A percentile compares a stretch with the other conserved stretches of the same genome.
Evolutionary conservation across 2,888 invertebrate genomes (phyloP).

Genomic region (Yponomeuta sedellus): DNA sequence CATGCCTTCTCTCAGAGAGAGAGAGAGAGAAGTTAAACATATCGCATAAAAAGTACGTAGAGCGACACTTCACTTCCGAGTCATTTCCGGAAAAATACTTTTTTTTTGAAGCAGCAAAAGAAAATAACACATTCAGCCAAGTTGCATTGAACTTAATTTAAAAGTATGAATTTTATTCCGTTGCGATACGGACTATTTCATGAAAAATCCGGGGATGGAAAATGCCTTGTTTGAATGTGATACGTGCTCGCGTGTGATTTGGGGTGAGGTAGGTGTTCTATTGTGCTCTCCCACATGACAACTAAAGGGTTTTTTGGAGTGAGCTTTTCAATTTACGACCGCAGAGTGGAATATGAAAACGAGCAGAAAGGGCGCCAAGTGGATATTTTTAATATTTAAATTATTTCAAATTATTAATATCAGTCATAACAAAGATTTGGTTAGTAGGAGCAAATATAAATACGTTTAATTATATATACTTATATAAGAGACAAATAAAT

Average conservation of each 20-base stretch:
- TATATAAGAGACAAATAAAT: too few species aligned
- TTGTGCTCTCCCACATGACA: constrained; percentile 61
- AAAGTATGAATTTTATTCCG: neutral
- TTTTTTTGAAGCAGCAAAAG: neutral
- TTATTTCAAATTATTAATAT: too few species aligned
- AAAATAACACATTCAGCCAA: neutral
- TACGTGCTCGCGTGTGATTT: constrained; percentile 4
- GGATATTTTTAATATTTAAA: too few species aligned
- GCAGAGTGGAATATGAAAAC: constrained; percentile 32
- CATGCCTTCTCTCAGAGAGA: too few species aligned
- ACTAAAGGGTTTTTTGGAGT: constrained; percentile 69
- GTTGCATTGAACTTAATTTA: neutral
- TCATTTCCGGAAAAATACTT: neutral
- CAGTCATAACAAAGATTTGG: neutral
- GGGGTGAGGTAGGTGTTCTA: constrained; percentile 39
- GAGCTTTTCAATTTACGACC: constrained; percentile 70
- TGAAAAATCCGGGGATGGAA: neutral
- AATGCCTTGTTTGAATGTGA: neutral
- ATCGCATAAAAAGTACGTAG: neutral
- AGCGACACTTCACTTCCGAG: neutral
- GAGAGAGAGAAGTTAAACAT: too few species aligned
- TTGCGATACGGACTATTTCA: neutral
- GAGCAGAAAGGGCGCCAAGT: constrained; percentile 25
- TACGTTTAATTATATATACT: too few species aligned
- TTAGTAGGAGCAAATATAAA: too few species aligned